Conservation (phyloP, 2,797 vertebrate species). For the Tenualosa thibaudeaui region DNA sequence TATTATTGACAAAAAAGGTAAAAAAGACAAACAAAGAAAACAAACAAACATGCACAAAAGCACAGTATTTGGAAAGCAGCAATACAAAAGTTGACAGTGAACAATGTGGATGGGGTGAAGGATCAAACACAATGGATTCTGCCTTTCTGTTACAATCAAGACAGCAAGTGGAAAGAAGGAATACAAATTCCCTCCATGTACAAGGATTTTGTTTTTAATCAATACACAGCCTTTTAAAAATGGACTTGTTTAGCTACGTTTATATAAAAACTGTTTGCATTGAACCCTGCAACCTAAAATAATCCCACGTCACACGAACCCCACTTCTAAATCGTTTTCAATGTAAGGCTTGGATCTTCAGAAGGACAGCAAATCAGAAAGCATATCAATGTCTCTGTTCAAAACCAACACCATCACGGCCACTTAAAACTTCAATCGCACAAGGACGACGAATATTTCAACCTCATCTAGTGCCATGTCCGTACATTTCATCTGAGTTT, state of each 20-base stretch:
- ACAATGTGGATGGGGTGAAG: not conserved
- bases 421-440: not conserved
- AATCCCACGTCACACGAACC: not conserved
- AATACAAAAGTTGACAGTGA: slow-evolving; percentile 15
- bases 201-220: not conserved
- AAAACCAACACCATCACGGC: not conserved
- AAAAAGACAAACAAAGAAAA: not conserved
- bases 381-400: not conserved
- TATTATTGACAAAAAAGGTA: slow-evolving; percentile 7
- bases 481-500: not conserved
- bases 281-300: not conserved
- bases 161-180: not conserved
- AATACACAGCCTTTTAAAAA: not conserved
- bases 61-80: slow-evolving; percentile 12
- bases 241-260: not conserved
- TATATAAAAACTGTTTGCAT: not conserved
- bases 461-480: not conserved
- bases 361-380: not conserved
- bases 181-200: not conserved
- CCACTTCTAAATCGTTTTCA: not conserved
- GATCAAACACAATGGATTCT: not conserved
- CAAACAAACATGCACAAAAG: not conserved
- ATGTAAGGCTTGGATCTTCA: not conserved
- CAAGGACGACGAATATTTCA: not conserved
- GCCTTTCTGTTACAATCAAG: not conserved